phyloP scores from a whole-genome alignment of 2,797 vertebrate species.

The Mallotus villosus region DNA sequence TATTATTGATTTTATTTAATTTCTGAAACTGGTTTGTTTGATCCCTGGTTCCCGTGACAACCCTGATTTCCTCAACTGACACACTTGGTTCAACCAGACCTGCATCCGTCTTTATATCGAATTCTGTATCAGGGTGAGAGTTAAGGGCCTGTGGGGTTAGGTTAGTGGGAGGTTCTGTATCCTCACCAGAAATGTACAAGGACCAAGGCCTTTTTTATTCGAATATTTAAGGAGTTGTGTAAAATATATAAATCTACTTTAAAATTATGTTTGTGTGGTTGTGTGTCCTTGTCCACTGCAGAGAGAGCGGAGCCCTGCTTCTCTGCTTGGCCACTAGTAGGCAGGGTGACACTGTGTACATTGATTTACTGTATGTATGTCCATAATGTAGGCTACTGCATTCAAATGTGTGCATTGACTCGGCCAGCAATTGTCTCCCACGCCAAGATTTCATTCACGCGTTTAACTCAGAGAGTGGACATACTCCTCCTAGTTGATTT shows the following conservation, averaged over 20 bases:
- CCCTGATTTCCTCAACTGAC: too few relatives aligned
- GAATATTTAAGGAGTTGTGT: constrained; percentile 51
- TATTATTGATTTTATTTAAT: constrained; percentile 13
- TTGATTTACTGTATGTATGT: too few relatives aligned
- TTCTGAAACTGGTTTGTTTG: constrained; percentile 8
- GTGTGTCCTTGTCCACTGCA: constrained; percentile 19
- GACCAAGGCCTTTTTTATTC: constrained; percentile 40
- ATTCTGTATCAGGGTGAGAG: constrained; percentile 15
- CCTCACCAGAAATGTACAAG: constrained; percentile 27
- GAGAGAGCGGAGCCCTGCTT: neutral
- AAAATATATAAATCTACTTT: constrained; percentile 38
- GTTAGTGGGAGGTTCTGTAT: neutral
- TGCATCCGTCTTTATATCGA: constrained; percentile 8
- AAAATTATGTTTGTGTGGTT: constrained; percentile 30
- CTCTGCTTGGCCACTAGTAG: neutral
- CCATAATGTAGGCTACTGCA: too few relatives aligned
- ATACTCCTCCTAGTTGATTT: too few relatives aligned
- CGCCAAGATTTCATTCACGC: too few relatives aligned
- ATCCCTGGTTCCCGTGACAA: too few relatives aligned
- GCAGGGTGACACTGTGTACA: neutral
- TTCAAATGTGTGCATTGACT: too few relatives aligned
- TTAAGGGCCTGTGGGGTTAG: constrained; percentile 16
- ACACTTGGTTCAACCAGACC: too few relatives aligned
- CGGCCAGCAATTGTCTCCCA: too few relatives aligned
- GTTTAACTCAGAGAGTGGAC: too few relatives aligned